phyloP scores from a whole-genome alignment of 2,797 vertebrate genomes.

The Labeo calbasu region DNA sequence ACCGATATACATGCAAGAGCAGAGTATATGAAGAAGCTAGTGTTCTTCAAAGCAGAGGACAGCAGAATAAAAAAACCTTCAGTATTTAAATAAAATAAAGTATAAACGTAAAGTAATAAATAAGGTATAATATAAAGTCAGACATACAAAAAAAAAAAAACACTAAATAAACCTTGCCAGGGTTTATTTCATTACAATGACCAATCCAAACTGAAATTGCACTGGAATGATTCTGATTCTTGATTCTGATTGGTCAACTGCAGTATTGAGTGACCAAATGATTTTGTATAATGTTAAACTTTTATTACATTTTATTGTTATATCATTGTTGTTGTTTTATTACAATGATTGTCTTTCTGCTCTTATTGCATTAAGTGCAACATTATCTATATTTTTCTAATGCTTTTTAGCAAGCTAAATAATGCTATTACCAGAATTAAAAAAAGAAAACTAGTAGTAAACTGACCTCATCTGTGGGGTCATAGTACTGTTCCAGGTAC shows the following conservation, averaged over 20 bases:
- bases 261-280: too few relatives aligned
- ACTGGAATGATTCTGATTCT: too few relatives aligned
- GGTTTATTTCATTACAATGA: background rate
- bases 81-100: too few relatives aligned
- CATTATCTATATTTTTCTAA: background rate
- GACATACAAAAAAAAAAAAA: too few relatives aligned
- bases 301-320: too few relatives aligned
- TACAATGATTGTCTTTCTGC: too few relatives aligned
- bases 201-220: too few relatives aligned
- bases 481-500: conserved; percentile 93
- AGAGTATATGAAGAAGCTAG: background rate
- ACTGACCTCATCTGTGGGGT: conserved; percentile 86
- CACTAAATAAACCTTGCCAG: background rate
- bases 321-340: too few relatives aligned
- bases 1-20: too few relatives aligned
- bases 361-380: too few relatives aligned
- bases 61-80: background rate
- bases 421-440: background rate
- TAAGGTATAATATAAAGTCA: too few relatives aligned
- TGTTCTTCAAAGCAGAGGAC: background rate
- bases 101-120: too few relatives aligned
- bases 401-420: background rate
- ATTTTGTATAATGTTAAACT: background rate
- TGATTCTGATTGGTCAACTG: background rate
- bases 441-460: background rate